Base-by-base conservation (phyloP, 2,888 invertebrate species). In the Calliphora vomitoria region DNA sequence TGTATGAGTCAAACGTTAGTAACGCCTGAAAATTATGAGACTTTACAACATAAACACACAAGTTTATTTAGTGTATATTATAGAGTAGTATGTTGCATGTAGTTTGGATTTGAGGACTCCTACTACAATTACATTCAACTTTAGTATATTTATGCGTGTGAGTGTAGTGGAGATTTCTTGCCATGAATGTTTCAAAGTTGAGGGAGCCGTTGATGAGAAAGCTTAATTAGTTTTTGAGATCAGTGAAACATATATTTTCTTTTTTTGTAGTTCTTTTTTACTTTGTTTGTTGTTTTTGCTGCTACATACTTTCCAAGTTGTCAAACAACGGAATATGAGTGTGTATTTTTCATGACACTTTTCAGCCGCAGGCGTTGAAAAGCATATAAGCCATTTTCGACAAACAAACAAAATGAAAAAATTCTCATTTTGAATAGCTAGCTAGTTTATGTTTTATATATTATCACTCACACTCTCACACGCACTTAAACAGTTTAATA, bases 171-270 rank as follows among this genome's bases (percentile, higher is more conserved):
- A 64, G 53, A 62, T 47, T 75, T n/a, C 20, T 68, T 68, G 25
- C 31, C 60, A 71, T 62, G 76, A 47, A 55, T 53, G 58, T 35
- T 72, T 25, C n/a, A 38, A 47, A 44, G 60, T 53, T 35, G 15
- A 20, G 50, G 47, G 66, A 8, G 50, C 41, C 58, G 83, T 78
- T 82, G 82, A 90, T 89, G 90, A 89, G 89, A 90, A 91, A 88
- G 90, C 91, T 93, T 93, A 93, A 93, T 93, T 93, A 93, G 93
- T 93, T 93, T 92, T 93, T 91, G 92, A 92, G 91, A 91, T 92
- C 92, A 93, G 90, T 91, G 91, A 90, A 91, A 92, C 91, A 89
- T 50, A 20, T n/a, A n/a, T n/a, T 31, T 20, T 38, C 47, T 58
- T 31, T 10, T 25, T n/a, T 18, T 10, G 38, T n/a, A 55, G 50